Conservation (phyloP, 2,888 invertebrate genomes). For the Synergus laeviventris region DNA sequence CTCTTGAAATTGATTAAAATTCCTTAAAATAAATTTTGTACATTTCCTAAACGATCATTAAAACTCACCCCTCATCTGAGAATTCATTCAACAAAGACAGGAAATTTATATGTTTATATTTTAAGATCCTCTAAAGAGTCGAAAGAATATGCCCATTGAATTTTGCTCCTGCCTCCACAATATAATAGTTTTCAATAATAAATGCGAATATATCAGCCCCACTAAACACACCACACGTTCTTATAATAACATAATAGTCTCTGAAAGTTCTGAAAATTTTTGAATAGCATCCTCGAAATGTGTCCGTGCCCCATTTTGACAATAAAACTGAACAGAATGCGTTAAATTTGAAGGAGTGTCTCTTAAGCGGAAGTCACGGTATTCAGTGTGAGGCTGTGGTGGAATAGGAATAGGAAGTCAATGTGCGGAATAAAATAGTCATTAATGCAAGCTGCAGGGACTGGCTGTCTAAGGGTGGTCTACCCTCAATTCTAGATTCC, state of each 20-base stretch:
- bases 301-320: neutral
- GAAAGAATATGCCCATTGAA: neutral
- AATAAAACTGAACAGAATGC: slow-evolving; percentile 24
- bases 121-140: neutral
- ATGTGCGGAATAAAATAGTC: slow-evolving; percentile 52
- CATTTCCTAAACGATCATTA: neutral
- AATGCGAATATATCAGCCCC: neutral
- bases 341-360: slow-evolving; percentile 31
- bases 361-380: slow-evolving; percentile 32
- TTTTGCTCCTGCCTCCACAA: neutral
- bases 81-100: neutral
- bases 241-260: neutral
- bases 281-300: slow-evolving; percentile 4
- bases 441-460: slow-evolving; percentile 57
- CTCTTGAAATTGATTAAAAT: too few relatives aligned
- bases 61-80: neutral
- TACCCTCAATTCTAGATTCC: slow-evolving; percentile 45
- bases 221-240: neutral
- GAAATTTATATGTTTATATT: neutral
- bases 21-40: neutral
- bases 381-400: slow-evolving; percentile 14
- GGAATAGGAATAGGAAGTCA: slow-evolving; percentile 31
- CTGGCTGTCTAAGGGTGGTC: slow-evolving; percentile 39
- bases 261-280: neutral
- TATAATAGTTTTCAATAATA: neutral